A percentile compares a stretch with the other conserved stretches of the same genome.
These are phyloP conservation scores for Quadriops clusia DNA, from an alignment of 2,888 invertebrate genomes.

Conservation along the genomic window DNA sequence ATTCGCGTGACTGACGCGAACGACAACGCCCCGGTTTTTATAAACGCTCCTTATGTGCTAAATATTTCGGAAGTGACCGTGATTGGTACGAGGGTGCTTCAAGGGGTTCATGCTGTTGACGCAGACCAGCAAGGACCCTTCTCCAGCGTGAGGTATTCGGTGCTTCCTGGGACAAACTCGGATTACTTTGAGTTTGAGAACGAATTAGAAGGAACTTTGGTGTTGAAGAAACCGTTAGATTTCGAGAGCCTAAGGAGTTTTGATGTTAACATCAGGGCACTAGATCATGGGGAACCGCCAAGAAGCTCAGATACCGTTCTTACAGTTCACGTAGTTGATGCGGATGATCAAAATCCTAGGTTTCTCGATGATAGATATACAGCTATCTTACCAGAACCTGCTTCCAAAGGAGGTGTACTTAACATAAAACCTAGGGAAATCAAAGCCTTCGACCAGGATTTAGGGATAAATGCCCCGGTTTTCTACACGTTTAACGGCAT, in stretches of 20 bases:
- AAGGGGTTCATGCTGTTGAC: slow-evolving; percentile 67
- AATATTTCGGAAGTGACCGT: slow-evolving; percentile 76
- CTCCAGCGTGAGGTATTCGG: slow-evolving; percentile 73
- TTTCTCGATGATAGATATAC: slow-evolving; percentile 59
- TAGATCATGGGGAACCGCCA: slow-evolving; percentile 76
- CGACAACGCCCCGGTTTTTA: slow-evolving; percentile 78
- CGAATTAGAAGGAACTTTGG: slow-evolving; percentile 72
- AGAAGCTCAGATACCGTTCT: slow-evolving; percentile 63
- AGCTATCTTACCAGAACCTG: slow-evolving; percentile 52
- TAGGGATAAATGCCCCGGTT: slow-evolving; percentile 63
- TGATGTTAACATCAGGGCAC: slow-evolving; percentile 59
- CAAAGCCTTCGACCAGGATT: slow-evolving; percentile 69
- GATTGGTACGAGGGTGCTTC: slow-evolving; percentile 59
- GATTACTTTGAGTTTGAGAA: slow-evolving; percentile 76
- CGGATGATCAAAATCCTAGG: slow-evolving; percentile 84
- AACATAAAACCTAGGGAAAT: slow-evolving; percentile 60
- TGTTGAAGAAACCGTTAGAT: slow-evolving; percentile 68
- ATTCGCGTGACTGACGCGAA: slow-evolving; percentile 84
- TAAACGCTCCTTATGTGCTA: slow-evolving; percentile 67
- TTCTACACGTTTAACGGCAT: slow-evolving; percentile 55
- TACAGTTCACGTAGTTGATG: slow-evolving; percentile 70
- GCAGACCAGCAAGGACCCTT: slow-evolving; percentile 81
- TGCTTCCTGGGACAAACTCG: slow-evolving; percentile 65
- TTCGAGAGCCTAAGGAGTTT: slow-evolving; percentile 71
- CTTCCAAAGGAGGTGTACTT: slow-evolving; percentile 50